phyloP scores from a whole-genome alignment of 35 echinoderm and acorn worm genomes.

The Strongylocentrotus purpuratus region DNA sequence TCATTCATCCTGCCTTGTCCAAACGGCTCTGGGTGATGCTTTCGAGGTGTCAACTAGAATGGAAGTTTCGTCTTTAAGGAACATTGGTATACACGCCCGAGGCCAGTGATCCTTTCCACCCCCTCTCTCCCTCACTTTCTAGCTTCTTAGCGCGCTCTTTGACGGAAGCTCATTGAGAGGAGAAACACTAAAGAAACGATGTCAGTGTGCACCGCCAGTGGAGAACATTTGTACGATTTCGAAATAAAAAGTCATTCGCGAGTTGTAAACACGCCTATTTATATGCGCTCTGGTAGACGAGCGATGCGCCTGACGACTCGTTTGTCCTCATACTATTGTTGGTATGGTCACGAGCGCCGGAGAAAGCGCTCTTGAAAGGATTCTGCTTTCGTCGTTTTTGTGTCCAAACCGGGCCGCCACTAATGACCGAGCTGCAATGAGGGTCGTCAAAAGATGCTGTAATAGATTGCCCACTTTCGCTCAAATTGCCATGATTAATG shows the following conservation, averaged over 20 bases:
- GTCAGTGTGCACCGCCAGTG: background rate
- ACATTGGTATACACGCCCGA: background rate
- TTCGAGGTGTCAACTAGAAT: background rate
- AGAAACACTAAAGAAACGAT: background rate
- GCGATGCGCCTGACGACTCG: background rate
- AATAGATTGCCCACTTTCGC: constrained; percentile 41
- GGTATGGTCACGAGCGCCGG: constrained; percentile 38
- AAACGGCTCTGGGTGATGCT: background rate
- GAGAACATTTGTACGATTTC: constrained; percentile 43
- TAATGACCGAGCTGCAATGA: constrained; percentile 15
- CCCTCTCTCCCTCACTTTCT: background rate
- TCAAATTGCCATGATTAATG: constrained; percentile 52
- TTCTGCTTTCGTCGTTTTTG: constrained; percentile 47
- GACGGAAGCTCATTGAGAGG: background rate
- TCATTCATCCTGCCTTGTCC: background rate
- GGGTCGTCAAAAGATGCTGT: background rate
- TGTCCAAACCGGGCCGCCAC: background rate
- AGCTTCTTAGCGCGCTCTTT: background rate
- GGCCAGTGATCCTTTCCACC: background rate
- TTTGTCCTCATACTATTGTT: constrained; percentile 39
- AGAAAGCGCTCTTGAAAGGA: background rate
- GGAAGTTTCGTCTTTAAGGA: background rate
- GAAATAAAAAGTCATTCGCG: constrained; percentile 50
- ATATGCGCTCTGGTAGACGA: background rate
- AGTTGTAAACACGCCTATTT: constrained; percentile 46